These are phyloP conservation scores for Rhyacichthys aspro DNA, from an alignment of 2,797 vertebrate species.

Conservation along the genomic window DNA sequence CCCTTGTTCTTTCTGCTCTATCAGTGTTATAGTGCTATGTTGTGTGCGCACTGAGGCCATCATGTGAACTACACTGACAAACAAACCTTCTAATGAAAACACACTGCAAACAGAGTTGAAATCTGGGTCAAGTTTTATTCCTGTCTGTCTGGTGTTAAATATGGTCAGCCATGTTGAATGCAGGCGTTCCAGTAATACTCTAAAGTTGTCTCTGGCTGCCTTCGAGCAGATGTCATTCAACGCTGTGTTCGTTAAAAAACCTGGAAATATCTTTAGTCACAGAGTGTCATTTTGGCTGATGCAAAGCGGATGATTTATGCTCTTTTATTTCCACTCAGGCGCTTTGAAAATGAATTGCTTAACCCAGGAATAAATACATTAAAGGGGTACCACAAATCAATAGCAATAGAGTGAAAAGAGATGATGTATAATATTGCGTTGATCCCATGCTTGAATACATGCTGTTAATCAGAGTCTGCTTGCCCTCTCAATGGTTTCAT, in stretches of 20 bases:
- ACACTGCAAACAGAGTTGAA: too few species aligned
- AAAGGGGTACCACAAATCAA: slow-evolving; percentile 64
- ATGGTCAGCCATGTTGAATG: too few species aligned
- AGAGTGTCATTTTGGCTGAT: slow-evolving; percentile 21
- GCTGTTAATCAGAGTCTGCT: slow-evolving; percentile 68
- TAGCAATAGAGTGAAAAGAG: slow-evolving; percentile 62
- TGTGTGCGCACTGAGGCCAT: too few species aligned
- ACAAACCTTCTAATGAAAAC: too few species aligned
- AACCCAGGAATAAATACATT: slow-evolving; percentile 58
- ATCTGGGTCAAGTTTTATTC: too few species aligned
- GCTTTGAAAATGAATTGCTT: slow-evolving; percentile 43
- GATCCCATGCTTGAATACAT: slow-evolving; percentile 59
- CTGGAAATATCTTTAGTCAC: slow-evolving; percentile 12
- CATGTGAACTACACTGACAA: too few species aligned
- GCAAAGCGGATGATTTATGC: slow-evolving; percentile 37
- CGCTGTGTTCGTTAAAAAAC: slow-evolving; percentile 14
- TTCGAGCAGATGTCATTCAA: slow-evolving; percentile 11
- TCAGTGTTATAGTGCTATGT: too few species aligned
- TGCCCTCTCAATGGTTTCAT: slow-evolving; percentile 67
- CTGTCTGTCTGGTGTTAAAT: too few species aligned
- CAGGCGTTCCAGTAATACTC: not conserved
- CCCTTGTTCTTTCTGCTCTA: too few species aligned
- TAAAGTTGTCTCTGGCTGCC: slow-evolving; percentile 1
- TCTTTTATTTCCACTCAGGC: slow-evolving; percentile 27
- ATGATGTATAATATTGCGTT: slow-evolving; percentile 61